Evolutionary conservation across 2,797 vertebrate species (phyloP).

Genomic region (Manis javanica): DNA sequence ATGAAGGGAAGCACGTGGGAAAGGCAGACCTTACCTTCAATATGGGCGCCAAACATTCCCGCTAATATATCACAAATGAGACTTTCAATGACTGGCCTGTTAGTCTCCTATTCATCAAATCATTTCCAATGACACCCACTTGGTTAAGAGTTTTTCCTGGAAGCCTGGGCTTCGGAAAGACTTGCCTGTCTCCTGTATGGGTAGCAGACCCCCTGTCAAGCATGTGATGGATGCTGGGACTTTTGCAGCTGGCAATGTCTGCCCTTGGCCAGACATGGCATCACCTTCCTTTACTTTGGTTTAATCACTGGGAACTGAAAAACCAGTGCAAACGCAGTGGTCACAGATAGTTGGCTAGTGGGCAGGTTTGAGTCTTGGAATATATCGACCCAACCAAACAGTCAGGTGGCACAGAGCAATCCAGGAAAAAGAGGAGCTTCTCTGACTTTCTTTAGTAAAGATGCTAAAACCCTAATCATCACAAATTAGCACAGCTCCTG

Average conservation of each 20-base stretch:
- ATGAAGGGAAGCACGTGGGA: conserved; percentile 75
- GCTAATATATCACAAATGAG: conserved; percentile 69
- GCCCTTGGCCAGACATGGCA: conserved; percentile 70
- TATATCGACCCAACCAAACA: conserved; percentile 6
- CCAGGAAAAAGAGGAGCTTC: not conserved
- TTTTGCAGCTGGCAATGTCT: conserved; percentile 55
- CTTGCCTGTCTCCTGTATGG: not conserved
- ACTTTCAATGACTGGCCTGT: conserved; percentile 62
- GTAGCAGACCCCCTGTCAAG: conserved; percentile 45
- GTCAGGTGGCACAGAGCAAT: not conserved
- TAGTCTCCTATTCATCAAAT: conserved; percentile 64
- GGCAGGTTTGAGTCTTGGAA: conserved; percentile 28
- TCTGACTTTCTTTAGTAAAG: conserved; percentile 44
- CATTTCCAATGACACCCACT: conserved; percentile 72
- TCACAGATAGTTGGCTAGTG: conserved; percentile 47
- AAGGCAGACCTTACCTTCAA: conserved; percentile 62
- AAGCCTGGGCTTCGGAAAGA: not conserved
- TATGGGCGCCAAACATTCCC: conserved; percentile 57
- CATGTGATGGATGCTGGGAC: not conserved
- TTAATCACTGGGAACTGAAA: conserved; percentile 48
- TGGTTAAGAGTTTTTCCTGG: conserved; percentile 30
- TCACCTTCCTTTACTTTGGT: conserved; percentile 66
- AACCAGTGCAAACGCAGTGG: conserved; percentile 56
- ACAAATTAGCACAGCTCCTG: not conserved
- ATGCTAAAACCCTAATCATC: not conserved